A percentile compares a stretch with the other conserved stretches of the same genome.
phyloP scores from a whole-genome alignment of 1,140 invertebrate genomes.

The Calephelis nemesis region DNA sequence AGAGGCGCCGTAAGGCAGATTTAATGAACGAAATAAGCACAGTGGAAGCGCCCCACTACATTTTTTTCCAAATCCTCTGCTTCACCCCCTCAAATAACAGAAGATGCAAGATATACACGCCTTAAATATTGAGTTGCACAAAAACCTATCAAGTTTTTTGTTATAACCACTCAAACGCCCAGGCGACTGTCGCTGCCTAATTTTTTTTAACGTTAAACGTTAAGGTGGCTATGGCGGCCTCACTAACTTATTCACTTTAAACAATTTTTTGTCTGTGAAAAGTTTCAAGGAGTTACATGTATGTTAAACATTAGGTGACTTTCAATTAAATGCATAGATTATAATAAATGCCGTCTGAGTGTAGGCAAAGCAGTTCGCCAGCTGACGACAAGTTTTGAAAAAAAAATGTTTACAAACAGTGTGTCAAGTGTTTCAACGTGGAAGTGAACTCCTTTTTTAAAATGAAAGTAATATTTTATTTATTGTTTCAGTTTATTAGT shows the following conservation, averaged over 20 bases:
- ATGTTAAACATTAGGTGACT: constrained; percentile 3
- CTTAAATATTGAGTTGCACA: no score
- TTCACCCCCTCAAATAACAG: no score
- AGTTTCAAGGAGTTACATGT: neutral
- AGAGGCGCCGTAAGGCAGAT: no score
- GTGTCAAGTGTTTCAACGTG: constrained; percentile 1
- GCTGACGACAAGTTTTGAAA: neutral
- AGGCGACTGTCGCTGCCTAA: constrained; percentile 3
- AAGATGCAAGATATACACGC: no score
- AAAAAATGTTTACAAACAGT: constrained; percentile 18
- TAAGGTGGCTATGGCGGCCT: constrained; percentile 18
- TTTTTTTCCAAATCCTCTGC: no score
- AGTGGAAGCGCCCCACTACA: no score
- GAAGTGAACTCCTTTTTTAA: neutral
- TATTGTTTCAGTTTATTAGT: constrained; percentile 7
- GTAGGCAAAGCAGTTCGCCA: neutral
- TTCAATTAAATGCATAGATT: neutral
- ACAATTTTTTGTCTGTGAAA: constrained; percentile 5
- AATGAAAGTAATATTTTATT: constrained; percentile 13
- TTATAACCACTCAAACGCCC: constrained; percentile 9
- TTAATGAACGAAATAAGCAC: no score
- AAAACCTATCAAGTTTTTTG: no score
- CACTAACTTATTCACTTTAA: neutral
- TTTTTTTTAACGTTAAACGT: neutral
- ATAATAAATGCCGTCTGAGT: no score